These are phyloP conservation scores for Scolopax bukidnonensis DNA, from an alignment of 2,797 vertebrate genomes.

Conservation along the genomic window DNA sequence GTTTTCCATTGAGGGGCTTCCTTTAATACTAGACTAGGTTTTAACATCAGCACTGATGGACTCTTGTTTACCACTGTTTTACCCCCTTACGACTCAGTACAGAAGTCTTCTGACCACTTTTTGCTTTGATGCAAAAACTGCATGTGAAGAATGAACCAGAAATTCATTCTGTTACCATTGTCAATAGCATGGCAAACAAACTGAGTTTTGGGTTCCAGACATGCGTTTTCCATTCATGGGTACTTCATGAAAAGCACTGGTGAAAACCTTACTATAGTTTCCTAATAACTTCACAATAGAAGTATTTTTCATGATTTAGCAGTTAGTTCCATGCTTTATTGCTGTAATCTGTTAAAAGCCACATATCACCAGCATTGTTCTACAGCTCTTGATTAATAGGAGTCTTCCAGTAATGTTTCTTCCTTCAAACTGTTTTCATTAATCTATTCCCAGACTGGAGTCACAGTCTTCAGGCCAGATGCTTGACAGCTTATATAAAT, in stretches of 20 bases:
- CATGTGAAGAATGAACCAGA: not conserved
- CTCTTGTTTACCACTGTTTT: not conserved
- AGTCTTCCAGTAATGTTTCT: not conserved
- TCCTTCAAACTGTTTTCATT: not conserved
- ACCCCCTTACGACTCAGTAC: not conserved
- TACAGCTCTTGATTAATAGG: not conserved
- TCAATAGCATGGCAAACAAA: not conserved
- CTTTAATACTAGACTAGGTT: not conserved
- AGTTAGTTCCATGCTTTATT: not conserved
- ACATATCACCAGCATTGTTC: not conserved
- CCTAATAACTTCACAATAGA: not conserved
- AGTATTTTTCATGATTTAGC: not conserved
- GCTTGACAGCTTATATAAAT: not conserved
- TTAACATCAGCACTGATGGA: not conserved
- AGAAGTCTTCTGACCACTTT: not conserved
- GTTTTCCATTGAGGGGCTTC: not conserved
- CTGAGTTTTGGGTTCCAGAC: not conserved
- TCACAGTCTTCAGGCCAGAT: not conserved
- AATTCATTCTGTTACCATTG: not conserved
- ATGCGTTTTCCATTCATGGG: rapidly evolving
- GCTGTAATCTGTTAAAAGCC: not conserved
- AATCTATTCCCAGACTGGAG: not conserved
- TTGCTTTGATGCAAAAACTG: not conserved
- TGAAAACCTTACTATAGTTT: not conserved
- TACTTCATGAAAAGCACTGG: not conserved